These are phyloP conservation scores for Pseudanteris insignis DNA, from an alignment of 2,888 invertebrate genomes.

Conservation along the genomic window DNA sequence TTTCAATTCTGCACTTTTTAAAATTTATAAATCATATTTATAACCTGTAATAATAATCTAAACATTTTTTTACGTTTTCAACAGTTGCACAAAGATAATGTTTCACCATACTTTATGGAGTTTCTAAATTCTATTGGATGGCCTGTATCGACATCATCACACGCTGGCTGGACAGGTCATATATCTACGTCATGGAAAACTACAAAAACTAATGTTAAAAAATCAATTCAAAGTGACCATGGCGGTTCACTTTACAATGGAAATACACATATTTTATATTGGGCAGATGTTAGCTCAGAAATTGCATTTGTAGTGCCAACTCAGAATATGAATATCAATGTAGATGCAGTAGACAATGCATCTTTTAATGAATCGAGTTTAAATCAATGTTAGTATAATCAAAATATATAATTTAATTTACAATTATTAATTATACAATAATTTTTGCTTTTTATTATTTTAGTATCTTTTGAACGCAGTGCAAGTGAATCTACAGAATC, in stretches of 20 bases:
- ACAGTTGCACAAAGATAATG: conserved; percentile 63
- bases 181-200: conserved; percentile 84
- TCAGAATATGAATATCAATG: conserved; percentile 50
- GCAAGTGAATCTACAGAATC: conserved; percentile 66
- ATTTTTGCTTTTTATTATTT: conserved; percentile 14
- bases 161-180: conserved; percentile 96
- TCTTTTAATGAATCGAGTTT: conserved; percentile 56
- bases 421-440: background rate
- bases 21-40: too few relatives aligned
- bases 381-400: conserved; percentile 3
- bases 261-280: conserved; percentile 85
- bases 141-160: conserved; percentile 84
- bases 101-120: conserved; percentile 69
- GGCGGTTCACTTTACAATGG: conserved; percentile 85
- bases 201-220: conserved; percentile 50
- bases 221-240: conserved; percentile 62
- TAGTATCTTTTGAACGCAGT: conserved; percentile 71
- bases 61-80: background rate
- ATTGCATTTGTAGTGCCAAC: conserved; percentile 93
- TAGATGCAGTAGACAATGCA: conserved; percentile 55
- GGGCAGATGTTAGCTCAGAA: conserved; percentile 95
- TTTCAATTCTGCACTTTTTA: too few relatives aligned
- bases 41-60: too few relatives aligned
- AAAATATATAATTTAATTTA: background rate
- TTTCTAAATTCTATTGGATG: conserved; percentile 80